phyloP scores from a whole-genome alignment of 1,140 invertebrate genomes.

The Idris sp. region DNA sequence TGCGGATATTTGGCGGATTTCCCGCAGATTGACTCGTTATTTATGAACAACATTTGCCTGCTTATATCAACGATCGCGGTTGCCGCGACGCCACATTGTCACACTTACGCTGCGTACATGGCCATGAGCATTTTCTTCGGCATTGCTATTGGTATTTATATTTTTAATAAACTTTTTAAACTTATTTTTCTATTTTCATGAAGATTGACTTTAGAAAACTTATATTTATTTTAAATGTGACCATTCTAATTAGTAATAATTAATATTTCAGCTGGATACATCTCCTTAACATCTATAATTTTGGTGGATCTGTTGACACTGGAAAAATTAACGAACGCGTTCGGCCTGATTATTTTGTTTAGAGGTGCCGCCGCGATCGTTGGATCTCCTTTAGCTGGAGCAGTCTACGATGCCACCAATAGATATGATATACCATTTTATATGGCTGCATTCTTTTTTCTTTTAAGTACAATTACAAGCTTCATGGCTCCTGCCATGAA shows the following conservation, averaged over 20 bases:
- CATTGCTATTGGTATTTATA: slow-evolving; percentile 95
- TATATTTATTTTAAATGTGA: too few species aligned
- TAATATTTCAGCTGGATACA: slow-evolving; percentile 94
- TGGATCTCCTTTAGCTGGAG: slow-evolving; percentile 89
- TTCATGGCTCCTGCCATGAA: slow-evolving; percentile 89
- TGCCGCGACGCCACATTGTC: slow-evolving; percentile 89
- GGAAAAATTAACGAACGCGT: slow-evolving; percentile 97
- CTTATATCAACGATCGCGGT: slow-evolving; percentile 93
- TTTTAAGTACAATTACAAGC: slow-evolving; percentile 89
- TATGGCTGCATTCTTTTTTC: slow-evolving; percentile 93
- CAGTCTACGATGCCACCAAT: slow-evolving; percentile 91
- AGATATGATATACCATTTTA: slow-evolving; percentile 94
- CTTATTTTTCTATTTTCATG: too few species aligned
- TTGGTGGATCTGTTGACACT: slow-evolving; percentile 96
- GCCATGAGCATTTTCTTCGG: slow-evolving; percentile 95
- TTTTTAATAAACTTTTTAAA: slow-evolving; percentile 2
- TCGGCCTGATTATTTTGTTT: slow-evolving; percentile 96
- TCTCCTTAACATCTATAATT: slow-evolving; percentile 98
- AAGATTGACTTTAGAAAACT: too few species aligned
- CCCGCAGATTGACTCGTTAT: slow-evolving; percentile 91
- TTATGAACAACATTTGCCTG: slow-evolving; percentile 96
- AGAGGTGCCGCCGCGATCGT: slow-evolving; percentile 94
- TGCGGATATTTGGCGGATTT: slow-evolving; percentile 93
- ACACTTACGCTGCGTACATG: slow-evolving; percentile 87
- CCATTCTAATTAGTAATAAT: too few species aligned